Conservation (phyloP, 2,888 invertebrate genomes). For the Rhopalosiphum nymphaeae region DNA sequence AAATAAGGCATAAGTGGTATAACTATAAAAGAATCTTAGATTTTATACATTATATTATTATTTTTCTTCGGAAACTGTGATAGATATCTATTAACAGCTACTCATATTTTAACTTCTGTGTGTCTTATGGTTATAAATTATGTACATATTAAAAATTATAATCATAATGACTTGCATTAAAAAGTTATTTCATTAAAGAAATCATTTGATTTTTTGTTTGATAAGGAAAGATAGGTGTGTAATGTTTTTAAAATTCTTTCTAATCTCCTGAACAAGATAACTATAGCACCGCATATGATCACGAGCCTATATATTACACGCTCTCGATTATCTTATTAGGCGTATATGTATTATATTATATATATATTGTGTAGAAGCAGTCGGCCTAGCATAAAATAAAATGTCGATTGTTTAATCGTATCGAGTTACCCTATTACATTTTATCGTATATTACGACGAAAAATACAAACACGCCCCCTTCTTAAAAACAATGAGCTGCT, state of each 20-base stretch:
- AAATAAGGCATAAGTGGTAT: too few relatives aligned
- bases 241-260: not conserved
- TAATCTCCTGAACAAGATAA: not conserved
- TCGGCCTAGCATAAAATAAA: not conserved
- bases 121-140: too few relatives aligned
- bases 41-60: too few relatives aligned
- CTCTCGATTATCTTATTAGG: not conserved
- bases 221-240: not conserved
- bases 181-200: not conserved
- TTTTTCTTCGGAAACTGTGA: too few relatives aligned
- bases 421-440: constrained; percentile 33
- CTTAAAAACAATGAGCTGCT: not conserved
- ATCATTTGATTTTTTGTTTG: not conserved
- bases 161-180: not conserved
- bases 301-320: not conserved
- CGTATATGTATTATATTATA: not conserved
- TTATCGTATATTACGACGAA: not conserved
- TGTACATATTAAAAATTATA: too few relatives aligned
- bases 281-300: not conserved
- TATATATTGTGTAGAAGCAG: not conserved
- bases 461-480: not conserved
- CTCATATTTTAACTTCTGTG: too few relatives aligned
- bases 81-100: too few relatives aligned
- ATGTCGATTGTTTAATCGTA: not conserved
- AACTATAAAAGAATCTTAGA: too few relatives aligned